Evolutionary conservation across 2,797 vertebrate genomes (phyloP), one percentile per base, ranked within the genome.

Genomic region (Eutrigla gurnardus): DNA sequence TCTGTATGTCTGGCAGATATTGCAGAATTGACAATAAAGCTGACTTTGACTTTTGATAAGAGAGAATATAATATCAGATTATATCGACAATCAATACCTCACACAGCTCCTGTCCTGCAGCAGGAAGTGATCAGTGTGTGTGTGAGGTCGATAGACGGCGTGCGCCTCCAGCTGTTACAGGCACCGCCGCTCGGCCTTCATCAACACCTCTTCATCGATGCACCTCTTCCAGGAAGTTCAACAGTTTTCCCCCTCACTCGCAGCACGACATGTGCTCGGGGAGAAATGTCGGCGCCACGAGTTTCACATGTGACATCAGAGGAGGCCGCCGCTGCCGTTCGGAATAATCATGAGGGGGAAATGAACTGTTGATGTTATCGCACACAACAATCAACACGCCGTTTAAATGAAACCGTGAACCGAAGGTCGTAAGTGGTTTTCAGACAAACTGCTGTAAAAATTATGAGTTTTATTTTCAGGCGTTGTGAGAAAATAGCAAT

Each of bases 141-240:
- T 35, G 18, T 2, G 10, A 60, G 35, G 14, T 62, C 36, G 53
- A 18, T 6, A 54, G 33, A 64, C 9, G 40, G 7, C 25, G 25
- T 50, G 3, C 62, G 60, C 14, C 12, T 80, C 62, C 63, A 40
- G 71, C 77, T 59, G 72, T 33, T 50, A 42, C 18, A 40, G 47
- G 3, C 32, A 61, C 13, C 11, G 9, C 53, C 62, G 25, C 60
- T 73, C 36, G 10, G 3, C 61, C 14, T 18, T 61, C 33, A 73
- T 25, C 43, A 33, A 54, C 52, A 35, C 32, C 33, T 9, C 33
- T 78, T 75, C 62, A 73, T 25, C 43, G 53, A 54, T 8, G 13
- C 52, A 54, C 32, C 33, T 9, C 33, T 78, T 75, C 62, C 63
- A 3, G 9, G 80, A 81, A 79, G 57, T 42, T 73, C 43, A 40